A percentile compares a stretch with the other conserved stretches of the same genome.
These are phyloP conservation scores for Apis cerana DNA, from an alignment of 1,140 invertebrate genomes.

Conservation along the genomic window DNA sequence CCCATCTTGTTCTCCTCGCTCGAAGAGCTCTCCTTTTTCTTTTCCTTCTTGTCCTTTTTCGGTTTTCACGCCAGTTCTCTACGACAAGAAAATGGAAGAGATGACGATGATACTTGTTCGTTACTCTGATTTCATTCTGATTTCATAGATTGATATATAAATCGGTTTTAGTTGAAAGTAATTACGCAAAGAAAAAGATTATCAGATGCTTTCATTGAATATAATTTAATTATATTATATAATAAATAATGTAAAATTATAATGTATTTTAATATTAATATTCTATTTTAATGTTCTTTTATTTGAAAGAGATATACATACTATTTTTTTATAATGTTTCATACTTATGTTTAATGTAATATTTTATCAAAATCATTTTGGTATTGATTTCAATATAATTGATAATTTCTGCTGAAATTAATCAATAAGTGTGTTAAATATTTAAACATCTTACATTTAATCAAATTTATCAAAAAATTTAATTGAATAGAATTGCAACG, in stretches of 20 bases:
- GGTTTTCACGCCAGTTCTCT: conserved; percentile 20
- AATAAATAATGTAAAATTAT: too few species aligned
- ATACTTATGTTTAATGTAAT: neutral
- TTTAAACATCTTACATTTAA: neutral
- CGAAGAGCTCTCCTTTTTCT: conserved; percentile 16
- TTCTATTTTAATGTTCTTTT: too few species aligned
- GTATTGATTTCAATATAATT: neutral
- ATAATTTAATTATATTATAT: neutral
- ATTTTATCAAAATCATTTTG: too few species aligned
- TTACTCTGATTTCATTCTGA: conserved; percentile 26
- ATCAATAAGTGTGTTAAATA: too few species aligned
- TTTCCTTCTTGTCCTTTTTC: conserved; percentile 33
- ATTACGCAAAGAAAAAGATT: neutral
- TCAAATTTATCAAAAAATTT: too few species aligned
- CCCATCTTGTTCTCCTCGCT: conserved; percentile 50
- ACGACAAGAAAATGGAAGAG: neutral
- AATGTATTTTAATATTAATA: too few species aligned
- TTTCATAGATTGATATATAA: neutral
- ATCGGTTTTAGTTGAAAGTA: neutral
- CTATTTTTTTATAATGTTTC: neutral
- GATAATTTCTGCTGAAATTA: too few species aligned
- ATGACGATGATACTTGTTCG: conserved; percentile 15
- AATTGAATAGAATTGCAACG: too few species aligned
- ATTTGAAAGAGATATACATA: too few species aligned
- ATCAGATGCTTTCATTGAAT: neutral